Conservation (phyloP, 2,888 invertebrate species). For the Drosophila gaucha region DNA sequence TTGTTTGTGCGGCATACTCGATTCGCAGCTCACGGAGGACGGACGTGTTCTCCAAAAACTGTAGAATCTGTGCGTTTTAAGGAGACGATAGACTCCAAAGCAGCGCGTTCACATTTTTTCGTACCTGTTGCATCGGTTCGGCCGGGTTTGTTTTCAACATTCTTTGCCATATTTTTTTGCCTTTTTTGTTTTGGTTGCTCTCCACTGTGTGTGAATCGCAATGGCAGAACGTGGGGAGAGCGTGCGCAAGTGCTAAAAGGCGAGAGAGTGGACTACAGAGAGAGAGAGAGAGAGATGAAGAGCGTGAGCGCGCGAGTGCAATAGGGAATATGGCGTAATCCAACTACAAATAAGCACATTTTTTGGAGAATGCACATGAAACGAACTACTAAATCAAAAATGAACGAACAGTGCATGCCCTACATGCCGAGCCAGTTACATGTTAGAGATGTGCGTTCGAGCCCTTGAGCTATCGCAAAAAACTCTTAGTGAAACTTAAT, state of each 20-base stretch:
- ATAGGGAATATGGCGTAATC: slow-evolving; percentile 42
- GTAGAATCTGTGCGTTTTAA: slow-evolving; percentile 10
- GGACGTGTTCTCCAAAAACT: slow-evolving; percentile 55
- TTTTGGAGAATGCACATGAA: slow-evolving; percentile 13
- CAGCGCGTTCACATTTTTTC: slow-evolving; percentile 6
- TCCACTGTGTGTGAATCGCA: slow-evolving; percentile 23
- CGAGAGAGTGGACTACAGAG: no score
- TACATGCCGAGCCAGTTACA: not conserved
- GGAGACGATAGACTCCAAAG: not conserved
- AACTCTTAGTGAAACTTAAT: not conserved
- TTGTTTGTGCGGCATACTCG: slow-evolving; percentile 52
- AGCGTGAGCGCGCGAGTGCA: not conserved
- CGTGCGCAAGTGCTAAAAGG: slow-evolving; percentile 4
- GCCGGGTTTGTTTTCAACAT: slow-evolving; percentile 44
- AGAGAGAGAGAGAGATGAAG: not conserved
- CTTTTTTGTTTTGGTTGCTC: slow-evolving; percentile 36
- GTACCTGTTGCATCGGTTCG: slow-evolving; percentile 48
- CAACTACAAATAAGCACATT: slow-evolving; percentile 4
- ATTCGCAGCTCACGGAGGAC: slow-evolving; percentile 64
- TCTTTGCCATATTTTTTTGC: slow-evolving; percentile 1
- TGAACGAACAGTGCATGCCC: slow-evolving; percentile 28
- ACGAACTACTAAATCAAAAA: slow-evolving; percentile 2
- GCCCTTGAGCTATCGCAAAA: not conserved
- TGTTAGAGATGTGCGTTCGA: not conserved
- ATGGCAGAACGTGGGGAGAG: slow-evolving; percentile 12